Evolutionary conservation across 2,113 vertebrate species (phyloP).

Genomic region (Pseudolaguvia tuberculata): DNA sequence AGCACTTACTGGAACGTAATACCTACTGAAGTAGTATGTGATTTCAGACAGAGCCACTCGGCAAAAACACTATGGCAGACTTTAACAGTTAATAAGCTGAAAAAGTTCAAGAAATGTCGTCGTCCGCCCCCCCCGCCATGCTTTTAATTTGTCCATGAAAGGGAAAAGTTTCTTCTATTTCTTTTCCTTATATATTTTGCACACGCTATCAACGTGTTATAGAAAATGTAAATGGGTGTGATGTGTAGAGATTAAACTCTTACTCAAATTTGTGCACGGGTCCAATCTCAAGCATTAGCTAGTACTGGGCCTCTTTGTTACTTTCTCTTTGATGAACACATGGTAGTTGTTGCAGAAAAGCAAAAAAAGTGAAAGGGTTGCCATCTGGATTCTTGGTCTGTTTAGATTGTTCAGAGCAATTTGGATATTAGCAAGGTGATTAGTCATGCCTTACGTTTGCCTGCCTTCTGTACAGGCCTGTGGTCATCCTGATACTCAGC

Average conservation of each 20-base stretch:
- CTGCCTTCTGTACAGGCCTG: conserved; percentile 19
- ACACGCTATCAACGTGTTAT: background rate
- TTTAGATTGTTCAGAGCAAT: conserved; percentile 45
- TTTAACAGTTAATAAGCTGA: no score
- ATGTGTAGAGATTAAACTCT: background rate
- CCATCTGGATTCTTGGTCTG: conserved; percentile 56
- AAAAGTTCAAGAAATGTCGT: no score
- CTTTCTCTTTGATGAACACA: conserved; percentile 55
- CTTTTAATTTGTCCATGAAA: no score
- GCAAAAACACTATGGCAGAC: no score
- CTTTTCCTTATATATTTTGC: background rate
- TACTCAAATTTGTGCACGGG: conserved; percentile 6
- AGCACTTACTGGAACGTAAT: no score
- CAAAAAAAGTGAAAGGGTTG: conserved; percentile 33
- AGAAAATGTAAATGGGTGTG: background rate
- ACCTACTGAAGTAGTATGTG: no score
- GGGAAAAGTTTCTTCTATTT: no score
- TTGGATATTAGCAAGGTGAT: conserved; percentile 51
- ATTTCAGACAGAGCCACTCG: no score
- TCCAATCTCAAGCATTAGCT: background rate
- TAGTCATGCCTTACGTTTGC: conserved; percentile 54
- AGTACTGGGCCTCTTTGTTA: conserved; percentile 23
- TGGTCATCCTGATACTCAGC: conserved; percentile 14
- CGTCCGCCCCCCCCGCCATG: no score
- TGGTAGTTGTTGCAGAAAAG: conserved; percentile 53